phyloP scores from a whole-genome alignment of 2,888 invertebrate species.

The Byasa hedistus region DNA sequence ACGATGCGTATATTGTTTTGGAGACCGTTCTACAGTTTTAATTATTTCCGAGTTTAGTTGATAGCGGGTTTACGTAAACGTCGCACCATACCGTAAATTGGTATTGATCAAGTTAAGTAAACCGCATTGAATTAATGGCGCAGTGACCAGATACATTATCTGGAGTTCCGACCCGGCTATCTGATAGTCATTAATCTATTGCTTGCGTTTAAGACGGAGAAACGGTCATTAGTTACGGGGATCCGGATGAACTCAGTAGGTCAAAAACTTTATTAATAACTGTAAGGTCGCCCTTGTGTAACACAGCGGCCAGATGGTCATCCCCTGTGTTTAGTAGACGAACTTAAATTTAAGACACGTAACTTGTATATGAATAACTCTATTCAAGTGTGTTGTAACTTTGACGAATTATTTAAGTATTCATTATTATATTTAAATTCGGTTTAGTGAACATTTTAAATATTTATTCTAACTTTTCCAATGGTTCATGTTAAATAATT shows the following conservation, averaged over 20 bases:
- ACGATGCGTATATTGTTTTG: not conserved
- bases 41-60: constrained; percentile 43
- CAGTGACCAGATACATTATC: constrained; percentile 75
- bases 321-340: not conserved
- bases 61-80: constrained; percentile 35
- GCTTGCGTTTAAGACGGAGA: constrained; percentile 61
- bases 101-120: constrained; percentile 71
- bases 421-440: too few species aligned
- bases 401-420: too few species aligned
- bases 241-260: constrained; percentile 38
- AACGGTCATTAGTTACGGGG: constrained; percentile 65
- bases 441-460: too few species aligned
- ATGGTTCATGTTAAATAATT: too few species aligned
- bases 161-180: constrained; percentile 66
- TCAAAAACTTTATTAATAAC: constrained; percentile 51
- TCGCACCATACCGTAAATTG: constrained; percentile 47
- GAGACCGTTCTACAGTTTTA: constrained; percentile 31
- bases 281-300: constrained; percentile 11
- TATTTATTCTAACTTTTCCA: too few species aligned
- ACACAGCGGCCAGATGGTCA: not conserved
- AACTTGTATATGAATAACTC: not conserved
- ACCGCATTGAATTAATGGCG: constrained; percentile 70
- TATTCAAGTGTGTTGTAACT: not conserved
- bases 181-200: constrained; percentile 72
- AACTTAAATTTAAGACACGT: not conserved